These are phyloP conservation scores for Ladona fulva DNA, from an alignment of 1,140 invertebrate genomes.

Conservation along the genomic window DNA sequence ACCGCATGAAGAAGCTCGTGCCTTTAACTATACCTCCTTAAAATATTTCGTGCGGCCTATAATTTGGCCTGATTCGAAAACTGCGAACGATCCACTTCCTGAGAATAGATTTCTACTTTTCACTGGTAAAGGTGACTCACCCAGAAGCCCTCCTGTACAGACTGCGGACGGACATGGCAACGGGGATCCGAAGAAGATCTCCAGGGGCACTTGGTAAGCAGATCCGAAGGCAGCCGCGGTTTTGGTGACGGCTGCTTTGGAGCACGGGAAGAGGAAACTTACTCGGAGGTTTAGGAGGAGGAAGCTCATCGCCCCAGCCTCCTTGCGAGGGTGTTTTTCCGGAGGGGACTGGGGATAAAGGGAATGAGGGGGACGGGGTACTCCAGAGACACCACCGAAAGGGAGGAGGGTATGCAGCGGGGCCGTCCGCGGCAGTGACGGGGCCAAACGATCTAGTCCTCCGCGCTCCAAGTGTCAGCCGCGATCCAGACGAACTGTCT, in stretches of 20 bases:
- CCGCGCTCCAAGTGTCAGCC: conserved; percentile 4
- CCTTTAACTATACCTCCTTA: no score
- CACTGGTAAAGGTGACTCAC: neutral
- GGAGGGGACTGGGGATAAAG: neutral
- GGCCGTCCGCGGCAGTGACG: neutral
- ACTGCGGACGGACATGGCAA: neutral
- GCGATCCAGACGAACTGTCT: conserved; percentile 2
- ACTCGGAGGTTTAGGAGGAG: neutral
- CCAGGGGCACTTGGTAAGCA: neutral
- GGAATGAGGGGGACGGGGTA: neutral
- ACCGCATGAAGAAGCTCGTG: no score
- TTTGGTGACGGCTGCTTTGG: conserved; percentile 2
- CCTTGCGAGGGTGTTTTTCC: conserved; percentile 2
- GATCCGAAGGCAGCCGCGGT: conserved; percentile 4
- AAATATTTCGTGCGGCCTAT: no score
- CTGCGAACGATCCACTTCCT: no score
- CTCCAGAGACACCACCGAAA: neutral
- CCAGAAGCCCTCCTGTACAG: neutral
- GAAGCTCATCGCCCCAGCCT: conserved; percentile 5
- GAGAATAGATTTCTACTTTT: no score
- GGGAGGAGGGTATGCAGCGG: neutral
- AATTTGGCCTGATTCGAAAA: no score
- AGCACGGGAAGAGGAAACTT: neutral
- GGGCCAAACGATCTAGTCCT: conserved; percentile 6
- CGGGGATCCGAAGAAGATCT: neutral